Evolutionary conservation across 2,888 invertebrate species (phyloP), one percentile per base, ranked within the genome.

Genomic region (Acanthoscelides obtectus): DNA sequence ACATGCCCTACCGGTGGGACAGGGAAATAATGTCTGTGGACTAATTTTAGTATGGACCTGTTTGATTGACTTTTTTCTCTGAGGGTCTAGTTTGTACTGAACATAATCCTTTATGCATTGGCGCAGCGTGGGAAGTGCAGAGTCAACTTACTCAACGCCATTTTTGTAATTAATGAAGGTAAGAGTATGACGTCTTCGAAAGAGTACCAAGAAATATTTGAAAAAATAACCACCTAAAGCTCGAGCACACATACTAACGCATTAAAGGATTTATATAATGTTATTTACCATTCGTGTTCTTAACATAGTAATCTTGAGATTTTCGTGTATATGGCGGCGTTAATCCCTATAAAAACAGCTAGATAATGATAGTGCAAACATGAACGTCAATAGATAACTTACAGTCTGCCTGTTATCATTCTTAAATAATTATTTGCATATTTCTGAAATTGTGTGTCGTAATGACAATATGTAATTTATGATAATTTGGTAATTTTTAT

Each of bases 341-440:
- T 45, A 45, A 45, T 45, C 45, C 17, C 45, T 12, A 12, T 45
- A 45, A 45, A 45, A 45, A 45, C 45, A 45, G 12, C 45, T 17
- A 45, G 45, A 45, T 45, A 45, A 45, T 45, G 17, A 45, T 45
- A 45, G 45, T 45, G 17, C 67, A 67, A 67, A 67, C 67, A 67
- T 22, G 22, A 67, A 67, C 67, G 67, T 67, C 67, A 67, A 67
- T 67, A 67, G 67, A 67, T 67, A 67, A 67, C 17, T 67, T 67
- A 67, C 22, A 67, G 67, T 22, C 67, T 45, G 45, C 45, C 45
- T 45, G 45, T 45, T 45, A 45, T 45, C 45, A 45, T 45, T 12
- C 45, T 45, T 45, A 45, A 45, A 45, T 45, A 45, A 45, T 45
- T 45, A 45, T 45, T 45, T 45, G 12, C 45, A 45, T 45, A 45